A percentile compares a stretch with the other conserved stretches of the same genome.
phyloP scores from a whole-genome alignment of 1,140 invertebrate genomes.

The Drosophila sucinea region DNA sequence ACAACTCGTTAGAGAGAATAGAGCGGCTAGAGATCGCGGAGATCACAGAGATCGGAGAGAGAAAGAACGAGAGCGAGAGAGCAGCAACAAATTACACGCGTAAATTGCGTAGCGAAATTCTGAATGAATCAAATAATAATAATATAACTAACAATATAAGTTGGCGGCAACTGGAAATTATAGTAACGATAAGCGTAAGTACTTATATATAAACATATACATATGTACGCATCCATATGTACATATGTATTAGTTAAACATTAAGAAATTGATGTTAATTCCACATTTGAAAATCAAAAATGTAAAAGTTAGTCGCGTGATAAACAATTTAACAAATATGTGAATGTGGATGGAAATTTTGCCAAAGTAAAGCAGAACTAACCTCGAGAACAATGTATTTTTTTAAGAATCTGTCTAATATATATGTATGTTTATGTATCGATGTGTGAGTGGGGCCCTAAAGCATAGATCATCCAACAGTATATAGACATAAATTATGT shows the following conservation, averaged over 20 bases:
- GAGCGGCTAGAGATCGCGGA: constrained; percentile 14
- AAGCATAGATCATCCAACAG: too few species aligned
- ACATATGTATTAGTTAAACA: neutral
- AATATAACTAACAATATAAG: constrained; percentile 30
- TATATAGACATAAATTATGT: too few species aligned
- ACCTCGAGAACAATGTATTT: too few species aligned
- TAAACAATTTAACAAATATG: constrained; percentile 8
- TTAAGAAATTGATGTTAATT: constrained; percentile 5
- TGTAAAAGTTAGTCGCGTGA: neutral
- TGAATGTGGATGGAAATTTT: too few species aligned
- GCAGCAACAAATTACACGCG: constrained; percentile 68
- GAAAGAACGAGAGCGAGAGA: constrained; percentile 15
- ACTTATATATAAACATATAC: constrained; percentile 22
- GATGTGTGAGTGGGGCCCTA: too few species aligned
- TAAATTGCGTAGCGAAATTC: constrained; percentile 75
- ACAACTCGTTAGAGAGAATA: neutral
- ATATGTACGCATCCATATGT: neutral
- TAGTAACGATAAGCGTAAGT: constrained; percentile 66
- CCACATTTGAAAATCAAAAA: neutral
- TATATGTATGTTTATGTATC: too few species aligned
- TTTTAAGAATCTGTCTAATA: too few species aligned
- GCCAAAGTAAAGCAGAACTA: neutral
- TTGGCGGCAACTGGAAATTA: constrained; percentile 30
- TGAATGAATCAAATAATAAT: constrained; percentile 61
- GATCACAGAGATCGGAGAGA: neutral